Percentiles rank a stretch among this genome's conserved stretches.
These are phyloP conservation scores for Astyanax mexicanus DNA, from an alignment of 2,797 vertebrate genomes.

Conservation along the genomic window DNA sequence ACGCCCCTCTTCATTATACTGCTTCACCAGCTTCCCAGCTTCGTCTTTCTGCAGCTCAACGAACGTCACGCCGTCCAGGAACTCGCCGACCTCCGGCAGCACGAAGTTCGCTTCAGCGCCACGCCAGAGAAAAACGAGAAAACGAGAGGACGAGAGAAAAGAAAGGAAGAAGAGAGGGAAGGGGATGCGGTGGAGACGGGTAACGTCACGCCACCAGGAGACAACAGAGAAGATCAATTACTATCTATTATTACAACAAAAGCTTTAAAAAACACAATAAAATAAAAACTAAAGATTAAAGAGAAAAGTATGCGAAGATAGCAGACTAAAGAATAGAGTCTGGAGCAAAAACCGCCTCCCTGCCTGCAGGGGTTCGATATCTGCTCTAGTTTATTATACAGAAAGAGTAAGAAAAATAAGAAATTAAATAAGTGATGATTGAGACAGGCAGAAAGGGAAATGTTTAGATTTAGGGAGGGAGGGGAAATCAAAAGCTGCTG, in stretches of 20 bases:
- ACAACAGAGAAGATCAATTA: background rate
- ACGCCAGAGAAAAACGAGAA: background rate
- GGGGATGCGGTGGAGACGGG: constrained; percentile 26
- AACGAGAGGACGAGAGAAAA: background rate
- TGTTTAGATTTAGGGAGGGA: background rate
- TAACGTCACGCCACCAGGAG: constrained; percentile 9
- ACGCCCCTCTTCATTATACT: constrained; percentile 91
- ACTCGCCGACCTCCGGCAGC: constrained; percentile 87
- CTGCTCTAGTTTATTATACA: constrained; percentile 34
- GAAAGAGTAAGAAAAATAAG: background rate
- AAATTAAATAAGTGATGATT: background rate
- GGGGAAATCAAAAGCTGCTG: constrained; percentile 1
- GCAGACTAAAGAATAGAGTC: constrained; percentile 19
- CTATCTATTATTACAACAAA: background rate
- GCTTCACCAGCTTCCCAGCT: constrained; percentile 83
- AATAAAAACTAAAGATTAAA: constrained; percentile 25
- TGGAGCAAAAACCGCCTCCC: constrained; percentile 31
- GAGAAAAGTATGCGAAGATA: background rate
- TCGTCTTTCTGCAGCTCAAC: constrained; percentile 84
- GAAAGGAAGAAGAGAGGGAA: background rate
- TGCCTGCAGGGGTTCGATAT: constrained; percentile 18
- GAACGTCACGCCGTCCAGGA: constrained; percentile 85
- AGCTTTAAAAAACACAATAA: background rate
- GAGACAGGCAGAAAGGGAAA: constrained; percentile 8
- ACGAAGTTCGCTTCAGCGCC: constrained; percentile 86